Evolutionary conservation across 2,113 vertebrate genomes (phyloP), one percentile per base, ranked within the genome.

Genomic region (Onychostruthus taczanowskii): DNA sequence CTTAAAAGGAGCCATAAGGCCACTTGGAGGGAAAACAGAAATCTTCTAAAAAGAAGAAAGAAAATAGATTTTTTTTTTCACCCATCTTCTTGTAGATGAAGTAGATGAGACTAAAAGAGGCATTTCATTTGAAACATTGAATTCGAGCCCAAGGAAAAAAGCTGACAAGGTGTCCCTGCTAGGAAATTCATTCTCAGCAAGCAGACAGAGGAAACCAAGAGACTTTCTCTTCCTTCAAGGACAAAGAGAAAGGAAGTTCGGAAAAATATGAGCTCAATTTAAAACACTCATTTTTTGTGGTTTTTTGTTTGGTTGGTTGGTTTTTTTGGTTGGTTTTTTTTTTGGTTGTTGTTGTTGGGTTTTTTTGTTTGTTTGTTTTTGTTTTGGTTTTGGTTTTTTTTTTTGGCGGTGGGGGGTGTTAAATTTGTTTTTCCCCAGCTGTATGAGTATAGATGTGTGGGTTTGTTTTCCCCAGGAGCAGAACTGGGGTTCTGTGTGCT

Each of bases 1-100:
- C 86, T 86, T 95, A 91, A 97, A 94, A 97, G 84, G 79, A 96
- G 64, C 62, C 89, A 87, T 87, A 84, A 97, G 94, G 77, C 62
- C 67, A 87, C 47, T 94, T 80, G 37, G 43, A 94, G 53, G 22
- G 9, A 28, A 31, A 81, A 90, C 64, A 83, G 79, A 83, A 72
- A 22, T 82, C 89, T 78, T 96, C 91, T 84, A 87, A 86, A 94
- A 86, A 90, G 59, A 96, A 95, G 47, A 96, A 95, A 96, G 85
- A 95, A 93, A 95, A 96, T 49, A 89, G 68, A 39, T 58, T 92
- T 91, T 77, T 91, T 77, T 37, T 78, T 84, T 67, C 62, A 86
- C 87, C 37, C 46, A 43, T 93, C 47, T 95, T 94, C 80, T 72
- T 94, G 44, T 58, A 94, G 87, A 94, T 93, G 49, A 97, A 96